phyloP scores from a whole-genome alignment of 2,113 vertebrate genomes.

The Podarcis raffonei region DNA sequence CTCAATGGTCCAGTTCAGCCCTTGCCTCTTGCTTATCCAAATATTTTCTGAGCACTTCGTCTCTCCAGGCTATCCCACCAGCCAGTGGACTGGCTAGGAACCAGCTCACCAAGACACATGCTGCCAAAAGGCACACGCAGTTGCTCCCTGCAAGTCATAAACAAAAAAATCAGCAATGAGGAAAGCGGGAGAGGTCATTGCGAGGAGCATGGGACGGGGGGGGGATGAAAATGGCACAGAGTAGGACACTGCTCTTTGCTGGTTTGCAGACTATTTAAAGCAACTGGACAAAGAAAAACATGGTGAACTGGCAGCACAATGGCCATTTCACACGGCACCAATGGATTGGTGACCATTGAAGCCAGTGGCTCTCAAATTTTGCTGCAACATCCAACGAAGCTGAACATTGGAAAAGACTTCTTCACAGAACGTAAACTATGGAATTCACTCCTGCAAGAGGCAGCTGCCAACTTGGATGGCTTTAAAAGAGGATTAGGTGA shows the following conservation, averaged over 20 bases:
- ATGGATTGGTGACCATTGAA: neutral
- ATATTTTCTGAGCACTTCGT: neutral
- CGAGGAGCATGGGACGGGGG: neutral
- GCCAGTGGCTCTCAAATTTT: neutral
- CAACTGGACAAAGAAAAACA: neutral
- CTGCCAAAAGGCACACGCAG: neutral
- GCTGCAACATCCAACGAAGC: neutral
- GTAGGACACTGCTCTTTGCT: neutral
- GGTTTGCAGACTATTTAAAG: neutral
- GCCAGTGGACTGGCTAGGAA: neutral
- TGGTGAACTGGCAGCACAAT: no score
- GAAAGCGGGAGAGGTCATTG: neutral
- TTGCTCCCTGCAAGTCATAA: neutral
- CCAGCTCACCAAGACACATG: neutral
- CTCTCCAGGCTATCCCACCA: neutral
- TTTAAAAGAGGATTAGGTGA: neutral
- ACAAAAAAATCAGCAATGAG: neutral
- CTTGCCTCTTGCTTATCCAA: neutral
- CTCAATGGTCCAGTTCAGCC: neutral
- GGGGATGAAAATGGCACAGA: neutral
- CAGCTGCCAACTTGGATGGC: no score
- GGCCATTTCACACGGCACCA: neutral
- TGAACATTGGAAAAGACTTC: no score
- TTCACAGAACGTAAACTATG: no score
- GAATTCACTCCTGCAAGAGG: no score